A percentile compares a stretch with the other conserved stretches of the same genome.
phyloP scores from a whole-genome alignment of 2,797 vertebrate species.

The Pipistrellus kuhlii region DNA sequence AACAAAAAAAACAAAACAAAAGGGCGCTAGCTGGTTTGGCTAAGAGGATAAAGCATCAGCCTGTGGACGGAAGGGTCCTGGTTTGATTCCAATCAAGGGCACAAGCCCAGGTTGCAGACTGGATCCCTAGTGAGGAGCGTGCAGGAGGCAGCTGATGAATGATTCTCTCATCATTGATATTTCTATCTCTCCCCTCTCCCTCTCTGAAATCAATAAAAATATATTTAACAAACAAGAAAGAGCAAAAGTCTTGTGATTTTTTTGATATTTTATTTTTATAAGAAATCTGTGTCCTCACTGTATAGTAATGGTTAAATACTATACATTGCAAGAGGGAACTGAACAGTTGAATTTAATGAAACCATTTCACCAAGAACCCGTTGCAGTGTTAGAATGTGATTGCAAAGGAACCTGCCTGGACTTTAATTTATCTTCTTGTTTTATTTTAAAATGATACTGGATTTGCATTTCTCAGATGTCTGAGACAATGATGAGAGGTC shows the following conservation, averaged over 20 bases:
- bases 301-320: not conserved
- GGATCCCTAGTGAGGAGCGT: no score
- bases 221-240: not conserved
- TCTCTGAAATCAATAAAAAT: no score
- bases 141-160: no score
- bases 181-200: no score
- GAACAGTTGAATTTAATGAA: conserved; percentile 40
- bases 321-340: not conserved
- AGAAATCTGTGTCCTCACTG: not conserved
- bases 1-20: no score
- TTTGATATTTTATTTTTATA: not conserved
- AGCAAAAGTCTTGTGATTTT: not conserved
- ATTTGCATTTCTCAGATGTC: conserved; percentile 38
- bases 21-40: no score
- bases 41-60: no score
- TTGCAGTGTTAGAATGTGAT: not conserved
- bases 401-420: conserved; percentile 21
- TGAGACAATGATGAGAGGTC: conserved; percentile 27
- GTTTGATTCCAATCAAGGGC: no score
- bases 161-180: no score
- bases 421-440: conserved; percentile 35
- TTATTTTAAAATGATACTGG: conserved; percentile 34
- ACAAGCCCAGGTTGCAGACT: no score
- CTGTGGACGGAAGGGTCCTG: no score
- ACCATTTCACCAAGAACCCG: conserved; percentile 39